phyloP scores from a whole-genome alignment of 2,888 invertebrate species.

The Tachina grossa region DNA sequence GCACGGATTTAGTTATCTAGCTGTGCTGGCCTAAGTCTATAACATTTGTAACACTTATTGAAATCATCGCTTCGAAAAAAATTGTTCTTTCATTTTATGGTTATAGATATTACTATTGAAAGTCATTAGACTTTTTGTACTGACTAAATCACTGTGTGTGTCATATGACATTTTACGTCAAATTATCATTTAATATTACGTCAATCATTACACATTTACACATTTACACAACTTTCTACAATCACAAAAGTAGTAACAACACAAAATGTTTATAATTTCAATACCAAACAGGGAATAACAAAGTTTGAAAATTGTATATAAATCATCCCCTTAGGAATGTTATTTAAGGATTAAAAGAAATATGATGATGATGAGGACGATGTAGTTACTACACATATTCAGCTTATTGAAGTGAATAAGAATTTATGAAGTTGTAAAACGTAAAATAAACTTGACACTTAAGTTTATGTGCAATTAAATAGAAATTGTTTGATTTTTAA shows the following conservation, averaged over 20 bases:
- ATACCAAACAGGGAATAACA: slow-evolving; percentile 1
- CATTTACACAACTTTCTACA: slow-evolving; percentile 48
- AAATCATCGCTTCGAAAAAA: no score
- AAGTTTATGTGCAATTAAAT: slow-evolving; percentile 45
- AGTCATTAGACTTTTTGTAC: slow-evolving; percentile 27
- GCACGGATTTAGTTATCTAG: no score
- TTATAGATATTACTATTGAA: background rate
- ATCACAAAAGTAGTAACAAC: slow-evolving; percentile 34
- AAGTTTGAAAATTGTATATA: background rate
- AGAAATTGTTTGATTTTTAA: slow-evolving; percentile 16
- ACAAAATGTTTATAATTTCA: slow-evolving; percentile 36
- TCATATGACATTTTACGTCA: slow-evolving; percentile 61
- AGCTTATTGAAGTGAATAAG: slow-evolving; percentile 23
- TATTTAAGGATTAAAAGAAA: slow-evolving; percentile 51
- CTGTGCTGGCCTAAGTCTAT: no score
- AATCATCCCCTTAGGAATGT: slow-evolving; percentile 31
- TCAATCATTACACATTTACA: slow-evolving; percentile 69
- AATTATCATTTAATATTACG: slow-evolving; percentile 68
- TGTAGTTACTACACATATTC: slow-evolving; percentile 1
- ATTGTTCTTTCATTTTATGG: no score
- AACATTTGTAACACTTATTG: no score
- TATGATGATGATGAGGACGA: slow-evolving; percentile 18
- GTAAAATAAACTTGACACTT: slow-evolving; percentile 52
- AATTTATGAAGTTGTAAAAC: slow-evolving; percentile 29
- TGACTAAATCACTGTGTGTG: slow-evolving; percentile 8